Evolutionary conservation across 2,888 invertebrate genomes (phyloP).

Genomic region (Lasius fuliginosus): DNA sequence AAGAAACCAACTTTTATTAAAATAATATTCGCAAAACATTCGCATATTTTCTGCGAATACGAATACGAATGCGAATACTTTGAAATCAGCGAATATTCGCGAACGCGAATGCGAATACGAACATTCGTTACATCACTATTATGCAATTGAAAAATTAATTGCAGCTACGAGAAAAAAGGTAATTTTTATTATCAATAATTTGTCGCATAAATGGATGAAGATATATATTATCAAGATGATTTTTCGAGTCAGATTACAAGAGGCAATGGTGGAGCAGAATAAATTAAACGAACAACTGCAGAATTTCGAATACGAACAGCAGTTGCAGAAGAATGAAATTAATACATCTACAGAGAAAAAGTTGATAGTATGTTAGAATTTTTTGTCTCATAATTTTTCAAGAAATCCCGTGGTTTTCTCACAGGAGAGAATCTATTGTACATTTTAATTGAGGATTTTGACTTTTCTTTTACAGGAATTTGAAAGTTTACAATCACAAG

Average conservation of each 20-base stretch:
- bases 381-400: not conserved
- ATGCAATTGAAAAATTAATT: slow-evolving; percentile 33
- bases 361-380: slow-evolving; percentile 42
- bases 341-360: slow-evolving; percentile 60
- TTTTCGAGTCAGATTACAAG: slow-evolving; percentile 50
- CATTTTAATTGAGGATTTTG: not conserved
- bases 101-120: too few relatives aligned
- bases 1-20: too few relatives aligned
- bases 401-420: not conserved
- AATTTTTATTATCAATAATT: slow-evolving; percentile 25
- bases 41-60: too few relatives aligned
- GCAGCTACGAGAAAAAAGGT: slow-evolving; percentile 61
- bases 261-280: slow-evolving; percentile 18
- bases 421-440: not conserved
- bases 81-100: too few relatives aligned
- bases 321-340: slow-evolving; percentile 56
- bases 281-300: slow-evolving; percentile 60
- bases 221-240: not conserved
- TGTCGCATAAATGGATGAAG: not conserved
- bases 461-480: too few relatives aligned
- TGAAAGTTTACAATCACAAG: too few relatives aligned
- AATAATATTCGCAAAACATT: too few relatives aligned
- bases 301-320: slow-evolving; percentile 21
- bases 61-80: too few relatives aligned
- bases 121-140: not conserved